Base-by-base conservation (phyloP, 2,888 invertebrate genomes). In the Agelastica alni region DNA sequence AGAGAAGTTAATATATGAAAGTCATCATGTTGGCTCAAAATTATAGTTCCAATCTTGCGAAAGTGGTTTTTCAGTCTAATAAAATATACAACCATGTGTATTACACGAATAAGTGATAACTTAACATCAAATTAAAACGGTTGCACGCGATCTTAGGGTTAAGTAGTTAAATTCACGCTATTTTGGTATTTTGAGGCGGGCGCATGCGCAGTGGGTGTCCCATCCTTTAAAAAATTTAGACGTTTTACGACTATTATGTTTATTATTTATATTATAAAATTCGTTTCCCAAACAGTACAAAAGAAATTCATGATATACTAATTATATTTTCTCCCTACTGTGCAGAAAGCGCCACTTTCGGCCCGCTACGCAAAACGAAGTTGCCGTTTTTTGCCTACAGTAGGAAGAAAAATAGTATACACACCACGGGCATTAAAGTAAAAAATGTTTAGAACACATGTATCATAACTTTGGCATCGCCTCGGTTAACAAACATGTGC, bases 21-120 rank as follows among this genome's bases (percentile, higher is more conserved):
- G 56, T 60, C 56, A 62, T 62, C 63, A 58, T 49, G 66, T 60
- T 49, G 60, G 36, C 61, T 56, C 51, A 58, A 61, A 66, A 60
- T 65, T 65, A 64, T 66, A 61, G 60, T 62, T 64, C 56, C 59
- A 26, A 26, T 26, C 26, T 26, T 26, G 26, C 26, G 26, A 26
- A 26, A 26, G 26, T 9, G 26, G 26, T 26, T 26, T 63, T 65
- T 62, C 56, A 60, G 56, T 70, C 70, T 68, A 71, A 74, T 73
- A 73, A 73, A n/a, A 74, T 73, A 72, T 41, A 41, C 69, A 68
- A 71, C 64, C 71, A 74, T 71, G 74, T 75, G 73, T 75, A 75
- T 75, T 75, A 75, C 74, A 74, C 68, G 67, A 70, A 68, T 74
- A 75, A 74, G 75, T 74, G 75, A 76, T 76, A 75, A 75, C 73